Evolutionary conservation across 2,888 invertebrate species (phyloP).

Genomic region (Caenorhabditis panamensis): DNA sequence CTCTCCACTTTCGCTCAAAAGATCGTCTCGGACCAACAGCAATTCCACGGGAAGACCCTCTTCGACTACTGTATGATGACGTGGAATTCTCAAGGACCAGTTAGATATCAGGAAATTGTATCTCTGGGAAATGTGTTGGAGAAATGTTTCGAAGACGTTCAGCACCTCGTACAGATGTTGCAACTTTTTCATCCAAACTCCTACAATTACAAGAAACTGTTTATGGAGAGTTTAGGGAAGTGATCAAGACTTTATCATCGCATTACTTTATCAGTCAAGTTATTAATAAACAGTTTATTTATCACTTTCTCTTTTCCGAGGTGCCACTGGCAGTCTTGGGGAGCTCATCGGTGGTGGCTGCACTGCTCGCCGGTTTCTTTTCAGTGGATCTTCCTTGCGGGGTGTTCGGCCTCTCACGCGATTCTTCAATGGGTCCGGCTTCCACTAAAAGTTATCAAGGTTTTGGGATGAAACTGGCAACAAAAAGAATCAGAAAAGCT

Average conservation of each 20-base stretch:
- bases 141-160: slow-evolving; percentile 30
- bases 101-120: slow-evolving; percentile 19
- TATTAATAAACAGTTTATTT: no score
- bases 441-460: background rate
- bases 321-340: slow-evolving; percentile 34
- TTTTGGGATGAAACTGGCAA: no score
- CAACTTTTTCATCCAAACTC: slow-evolving; percentile 6
- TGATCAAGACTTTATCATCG: background rate
- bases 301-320: background rate
- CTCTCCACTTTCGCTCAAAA: slow-evolving; percentile 13
- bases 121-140: slow-evolving; percentile 13
- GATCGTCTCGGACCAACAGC: slow-evolving; percentile 10
- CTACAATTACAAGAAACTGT: slow-evolving; percentile 33
- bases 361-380: background rate
- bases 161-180: slow-evolving; percentile 10
- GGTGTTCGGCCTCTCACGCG: background rate
- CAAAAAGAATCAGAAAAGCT: no score
- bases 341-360: slow-evolving; percentile 19
- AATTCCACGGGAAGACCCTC: slow-evolving; percentile 21
- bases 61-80: slow-evolving; percentile 25
- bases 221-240: slow-evolving; percentile 22
- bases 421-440: background rate
- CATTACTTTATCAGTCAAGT: no score
- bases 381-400: background rate
- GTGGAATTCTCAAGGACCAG: slow-evolving; percentile 4